A percentile compares a stretch with the other conserved stretches of the same genome.
Evolutionary conservation across 2,797 vertebrate species (phyloP).

Genomic region (Diceros bicornis): DNA sequence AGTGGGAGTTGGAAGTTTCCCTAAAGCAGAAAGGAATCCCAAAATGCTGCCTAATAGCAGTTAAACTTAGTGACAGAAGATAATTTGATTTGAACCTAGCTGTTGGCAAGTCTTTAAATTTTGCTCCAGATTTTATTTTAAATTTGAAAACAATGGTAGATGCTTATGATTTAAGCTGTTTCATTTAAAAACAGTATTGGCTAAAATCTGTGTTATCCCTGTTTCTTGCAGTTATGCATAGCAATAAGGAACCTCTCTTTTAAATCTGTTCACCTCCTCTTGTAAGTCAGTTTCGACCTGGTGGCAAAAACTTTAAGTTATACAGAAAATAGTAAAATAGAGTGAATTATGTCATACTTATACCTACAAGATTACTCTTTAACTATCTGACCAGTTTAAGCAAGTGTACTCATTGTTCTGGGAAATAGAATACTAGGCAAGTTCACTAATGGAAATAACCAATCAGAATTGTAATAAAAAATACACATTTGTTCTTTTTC

Average conservation of each 20-base stretch:
- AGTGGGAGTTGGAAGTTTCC: background rate
- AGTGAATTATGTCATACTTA: background rate
- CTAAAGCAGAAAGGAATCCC: background rate
- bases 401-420: slow-evolving; percentile 9
- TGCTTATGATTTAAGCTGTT: background rate
- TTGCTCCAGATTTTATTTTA: background rate
- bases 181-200: background rate
- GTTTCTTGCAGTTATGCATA: background rate
- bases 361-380: background rate
- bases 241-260: background rate
- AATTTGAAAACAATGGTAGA: slow-evolving; percentile 48
- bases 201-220: background rate
- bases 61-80: background rate
- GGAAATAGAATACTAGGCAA: background rate
- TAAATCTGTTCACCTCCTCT: background rate
- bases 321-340: background rate
- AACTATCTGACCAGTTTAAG: background rate
- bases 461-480: background rate
- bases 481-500: background rate
- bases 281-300: background rate
- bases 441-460: background rate
- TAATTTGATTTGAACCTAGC: background rate
- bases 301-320: background rate
- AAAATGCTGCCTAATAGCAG: background rate
- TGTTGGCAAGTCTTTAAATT: background rate